Base-by-base conservation (phyloP, 2,888 invertebrate genomes). In the Lapara coniferarum region DNA sequence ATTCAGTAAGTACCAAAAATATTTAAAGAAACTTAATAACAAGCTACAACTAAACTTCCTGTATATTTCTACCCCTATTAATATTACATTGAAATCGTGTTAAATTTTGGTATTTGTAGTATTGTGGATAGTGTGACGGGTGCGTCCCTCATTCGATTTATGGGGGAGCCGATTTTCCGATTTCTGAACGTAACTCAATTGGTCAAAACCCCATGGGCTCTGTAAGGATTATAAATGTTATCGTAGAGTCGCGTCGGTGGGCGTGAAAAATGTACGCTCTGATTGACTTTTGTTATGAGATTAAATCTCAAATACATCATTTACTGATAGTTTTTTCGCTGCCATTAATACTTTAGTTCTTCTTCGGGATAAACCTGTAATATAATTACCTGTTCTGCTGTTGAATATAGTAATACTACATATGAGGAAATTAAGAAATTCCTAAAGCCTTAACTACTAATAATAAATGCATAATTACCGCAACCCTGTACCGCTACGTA, bases 151-250 rank as follows among this genome's bases (percentile, higher is more conserved):
- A 66, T 58, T 71, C 79, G 80, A 87, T 88, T 87, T 87, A 88
- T 83, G 81, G 80, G 79, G 76, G 80, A 80, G 75, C 76, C 81
- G 84, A 85, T 85, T 85, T 83, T 77, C 81, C 83, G 85, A 88
- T 88, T 87, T 85, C 82, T 78, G 80, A 82, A 80, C 81, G 76
- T 82, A 87, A 81, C 86, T 84, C 85, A 79, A 87, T 87, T 83
- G 82, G 77, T 82, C 81, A 74, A 81, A 83, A 76, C 78, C 83
- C 85, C 85, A 82, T 79, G 81, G 86, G 85, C 74, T 77, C 76
- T 77, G 78, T 78, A 79, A 79, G 84, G 85, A 88, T 87, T 89
- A 86, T 88, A 82, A 87, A 87, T 86, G 85, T 84, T 87, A 85
- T 87, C 85, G 81, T 81, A 78, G 74, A 73, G 72, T 77, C 77